Base-by-base conservation (phyloP, 2,888 invertebrate species). In the Eledone cirrhosa region DNA sequence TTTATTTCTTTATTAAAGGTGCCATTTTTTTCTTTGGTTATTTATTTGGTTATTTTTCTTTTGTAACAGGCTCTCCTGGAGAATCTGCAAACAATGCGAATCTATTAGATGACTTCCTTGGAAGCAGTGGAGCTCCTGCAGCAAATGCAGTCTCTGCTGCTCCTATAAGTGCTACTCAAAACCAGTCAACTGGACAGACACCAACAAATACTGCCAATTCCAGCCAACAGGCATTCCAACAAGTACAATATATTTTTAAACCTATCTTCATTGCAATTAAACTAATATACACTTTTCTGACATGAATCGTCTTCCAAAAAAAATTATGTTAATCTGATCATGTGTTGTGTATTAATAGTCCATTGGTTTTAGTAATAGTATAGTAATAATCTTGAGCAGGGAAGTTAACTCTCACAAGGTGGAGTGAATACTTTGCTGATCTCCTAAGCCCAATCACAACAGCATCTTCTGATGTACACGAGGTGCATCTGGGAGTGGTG, bases 101-200 rank as follows among this genome's bases (percentile, higher is more conserved):
- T 48, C 81, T 80, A 77, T 78, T 83, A 27, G 78, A 82, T 16
- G 80, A 81, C 33, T 82, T 82, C 27, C 82, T 83, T 77, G 82
- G 82, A 81, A 81, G 81, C 33, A 72, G 75, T 27, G 29, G 78
- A 29, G 31, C 78, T 33, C 72, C 80, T 14, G 69, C 78, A 65
- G 48, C 80, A 33, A 59, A 81, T 81, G 81, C 82, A 14, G 41
- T 31, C 29, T 22, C 53, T 33, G 7, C 77, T 33, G 48, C 77
- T n/a, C 69, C 22, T 33, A 67, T 33, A 67, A 33, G n/a, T 67
- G 48, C 33, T 47, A 48, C 27, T 27, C 77, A 53, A 48, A 48
- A 27, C 22, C 77, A 29, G 31, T 31, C 31, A 48, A 29, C 47
- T 53, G 53, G 59, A 77, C 77, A 48, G 22, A 59, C 77, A 24